Percentiles rank a stretch among this genome's conserved stretches.
Conservation (phyloP, 1,140 invertebrate genomes). For the Drosophila parvula region DNA sequence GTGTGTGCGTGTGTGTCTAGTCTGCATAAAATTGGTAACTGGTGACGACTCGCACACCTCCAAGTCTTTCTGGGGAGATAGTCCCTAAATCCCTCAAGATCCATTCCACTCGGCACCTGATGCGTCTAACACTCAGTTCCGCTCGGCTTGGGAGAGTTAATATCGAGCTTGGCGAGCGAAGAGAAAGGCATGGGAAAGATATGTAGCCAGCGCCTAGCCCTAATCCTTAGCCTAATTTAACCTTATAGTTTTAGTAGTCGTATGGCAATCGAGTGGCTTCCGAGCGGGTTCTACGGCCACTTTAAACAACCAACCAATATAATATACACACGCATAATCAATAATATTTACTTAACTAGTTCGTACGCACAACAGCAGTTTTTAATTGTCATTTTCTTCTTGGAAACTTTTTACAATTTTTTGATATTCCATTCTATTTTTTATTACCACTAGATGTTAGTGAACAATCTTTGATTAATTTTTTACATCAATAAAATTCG, state of each 20-base stretch:
- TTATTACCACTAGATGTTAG: conserved; percentile 53
- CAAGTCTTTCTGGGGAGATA: neutral
- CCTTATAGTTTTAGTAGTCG: conserved; percentile 51
- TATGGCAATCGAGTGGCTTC: conserved; percentile 63
- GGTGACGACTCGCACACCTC: conserved; percentile 19
- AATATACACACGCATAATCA: conserved; percentile 36
- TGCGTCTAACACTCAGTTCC: conserved; percentile 75
- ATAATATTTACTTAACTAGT: conserved; percentile 69
- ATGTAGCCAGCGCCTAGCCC: conserved; percentile 53
- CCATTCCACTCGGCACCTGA: conserved; percentile 6
- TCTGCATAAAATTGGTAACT: conserved; percentile 54
- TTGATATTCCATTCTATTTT: conserved; percentile 68
- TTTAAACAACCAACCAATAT: conserved; percentile 44
- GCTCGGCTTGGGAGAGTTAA: conserved; percentile 25
- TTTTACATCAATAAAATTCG: conserved; percentile 78
- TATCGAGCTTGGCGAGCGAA: conserved; percentile 33
- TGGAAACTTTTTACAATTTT: conserved; percentile 55
- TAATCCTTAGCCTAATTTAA: conserved; percentile 64
- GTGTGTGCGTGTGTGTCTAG: conserved; percentile 27
- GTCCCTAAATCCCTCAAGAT: neutral
- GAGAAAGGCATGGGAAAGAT: conserved; percentile 66
- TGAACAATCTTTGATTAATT: conserved; percentile 65
- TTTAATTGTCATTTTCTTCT: conserved; percentile 38
- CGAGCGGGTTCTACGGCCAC: conserved; percentile 59
- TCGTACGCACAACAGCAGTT: conserved; percentile 62